Percentiles rank a stretch among this genome's conserved stretches.
These are phyloP conservation scores for Acholoe squamosa DNA, from an alignment of 2,888 invertebrate genomes.

Conservation along the genomic window DNA sequence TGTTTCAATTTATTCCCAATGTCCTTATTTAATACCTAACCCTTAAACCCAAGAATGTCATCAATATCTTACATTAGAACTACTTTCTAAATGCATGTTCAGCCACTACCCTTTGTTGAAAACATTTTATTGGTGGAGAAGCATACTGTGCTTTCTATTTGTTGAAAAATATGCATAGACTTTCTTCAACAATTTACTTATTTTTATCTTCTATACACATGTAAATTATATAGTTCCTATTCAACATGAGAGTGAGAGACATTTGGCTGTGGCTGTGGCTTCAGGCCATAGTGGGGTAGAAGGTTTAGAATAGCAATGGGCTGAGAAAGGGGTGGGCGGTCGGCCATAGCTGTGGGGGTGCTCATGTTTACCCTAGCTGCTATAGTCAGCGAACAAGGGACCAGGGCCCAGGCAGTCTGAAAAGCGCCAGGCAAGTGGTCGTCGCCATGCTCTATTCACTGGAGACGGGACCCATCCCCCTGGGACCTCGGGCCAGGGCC, in stretches of 20 bases:
- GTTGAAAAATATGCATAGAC: background rate
- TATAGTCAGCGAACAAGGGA: background rate
- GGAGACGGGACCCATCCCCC: conserved; percentile 13
- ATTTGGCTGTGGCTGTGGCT: conserved; percentile 1
- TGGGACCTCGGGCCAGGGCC: background rate
- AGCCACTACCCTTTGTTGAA: too few species aligned
- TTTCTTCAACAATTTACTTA: background rate
- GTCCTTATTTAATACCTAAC: too few species aligned
- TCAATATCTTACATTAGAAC: too few species aligned
- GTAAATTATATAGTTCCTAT: too few species aligned
- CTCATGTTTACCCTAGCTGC: conserved; percentile 36
- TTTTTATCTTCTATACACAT: too few species aligned
- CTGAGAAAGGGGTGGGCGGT: background rate
- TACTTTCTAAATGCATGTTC: too few species aligned
- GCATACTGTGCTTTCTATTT: too few species aligned
- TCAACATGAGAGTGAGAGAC: background rate
- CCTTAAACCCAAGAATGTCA: too few species aligned
- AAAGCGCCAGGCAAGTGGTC: conserved; percentile 45
- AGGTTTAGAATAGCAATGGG: too few species aligned
- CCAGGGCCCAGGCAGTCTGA: conserved; percentile 16
- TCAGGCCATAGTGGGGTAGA: background rate
- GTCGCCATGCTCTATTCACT: conserved; percentile 22
- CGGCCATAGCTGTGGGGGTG: background rate
- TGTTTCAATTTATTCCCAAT: too few species aligned
- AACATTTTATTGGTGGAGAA: too few species aligned